phyloP scores from a whole-genome alignment of 1,140 invertebrate genomes.

The Sycophila sp. region DNA sequence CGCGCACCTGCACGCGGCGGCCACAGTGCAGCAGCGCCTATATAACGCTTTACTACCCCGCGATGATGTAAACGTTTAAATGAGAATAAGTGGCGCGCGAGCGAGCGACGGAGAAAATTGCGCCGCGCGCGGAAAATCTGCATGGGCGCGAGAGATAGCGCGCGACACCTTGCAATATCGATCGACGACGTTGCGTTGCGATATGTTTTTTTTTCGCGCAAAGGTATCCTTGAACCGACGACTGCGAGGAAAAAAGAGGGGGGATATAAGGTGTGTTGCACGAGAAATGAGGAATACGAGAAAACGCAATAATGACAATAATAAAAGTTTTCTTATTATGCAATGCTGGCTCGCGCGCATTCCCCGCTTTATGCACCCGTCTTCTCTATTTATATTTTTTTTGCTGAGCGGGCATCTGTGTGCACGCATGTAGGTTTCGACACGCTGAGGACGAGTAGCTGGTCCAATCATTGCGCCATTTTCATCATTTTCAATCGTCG shows the following conservation, averaged over 20 bases:
- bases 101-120: slow-evolving; percentile 33
- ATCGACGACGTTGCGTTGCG: slow-evolving; percentile 7
- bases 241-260: background rate
- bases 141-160: slow-evolving; percentile 12
- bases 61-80: slow-evolving; percentile 65
- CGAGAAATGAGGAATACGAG: slow-evolving; percentile 3
- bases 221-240: slow-evolving; percentile 24
- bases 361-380: slow-evolving; percentile 1
- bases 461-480: too few relatives aligned
- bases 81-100: slow-evolving; percentile 55
- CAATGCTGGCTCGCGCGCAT: slow-evolving; percentile 36
- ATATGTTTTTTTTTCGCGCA: slow-evolving; percentile 16
- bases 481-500: too few relatives aligned
- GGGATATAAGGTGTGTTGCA: background rate
- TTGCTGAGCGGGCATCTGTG: background rate
- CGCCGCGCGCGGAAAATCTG: slow-evolving; percentile 36
- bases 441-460: too few relatives aligned
- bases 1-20: slow-evolving; percentile 57
- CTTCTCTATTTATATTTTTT: slow-evolving; percentile 15
- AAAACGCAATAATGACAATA: slow-evolving; percentile 16
- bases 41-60: slow-evolving; percentile 62
- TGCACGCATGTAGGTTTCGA: slow-evolving; percentile 25
- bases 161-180: slow-evolving; percentile 41
- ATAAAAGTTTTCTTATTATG: slow-evolving; percentile 39
- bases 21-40: too few relatives aligned